These are phyloP conservation scores for Ptychobarbus kaznakovi DNA, from an alignment of 2,797 vertebrate genomes.

Conservation along the genomic window DNA sequence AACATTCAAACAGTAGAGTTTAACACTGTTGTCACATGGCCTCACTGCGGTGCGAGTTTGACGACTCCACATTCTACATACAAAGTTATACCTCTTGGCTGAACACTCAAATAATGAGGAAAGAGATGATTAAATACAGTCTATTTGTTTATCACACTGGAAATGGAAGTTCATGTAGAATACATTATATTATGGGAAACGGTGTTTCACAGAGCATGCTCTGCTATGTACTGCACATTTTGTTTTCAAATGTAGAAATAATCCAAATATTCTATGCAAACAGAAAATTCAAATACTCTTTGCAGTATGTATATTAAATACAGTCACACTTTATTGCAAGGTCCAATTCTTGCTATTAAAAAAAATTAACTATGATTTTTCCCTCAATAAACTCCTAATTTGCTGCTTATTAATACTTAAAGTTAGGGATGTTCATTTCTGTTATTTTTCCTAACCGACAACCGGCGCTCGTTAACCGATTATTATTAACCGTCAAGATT, in stretches of 20 bases:
- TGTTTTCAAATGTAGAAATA: background rate
- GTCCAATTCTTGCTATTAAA: too few relatives aligned
- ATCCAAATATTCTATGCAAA: background rate
- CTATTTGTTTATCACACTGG: background rate
- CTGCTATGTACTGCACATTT: background rate
- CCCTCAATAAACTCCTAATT: too few relatives aligned
- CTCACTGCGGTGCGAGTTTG: background rate
- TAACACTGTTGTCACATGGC: background rate
- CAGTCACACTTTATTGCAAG: background rate
- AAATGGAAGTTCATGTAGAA: background rate
- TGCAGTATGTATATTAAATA: background rate
- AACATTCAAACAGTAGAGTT: background rate
- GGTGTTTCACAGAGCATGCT: background rate
- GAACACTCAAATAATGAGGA: background rate
- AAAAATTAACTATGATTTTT: too few relatives aligned
- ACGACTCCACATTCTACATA: background rate
- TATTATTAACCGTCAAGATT: too few relatives aligned
- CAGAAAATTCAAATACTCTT: background rate
- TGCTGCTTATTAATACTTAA: too few relatives aligned
- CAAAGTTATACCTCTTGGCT: background rate
- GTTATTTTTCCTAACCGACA: too few relatives aligned
- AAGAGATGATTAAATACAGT: background rate
- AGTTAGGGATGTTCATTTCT: too few relatives aligned
- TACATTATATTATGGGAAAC: background rate
- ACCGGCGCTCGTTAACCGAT: too few relatives aligned